These are phyloP conservation scores for Drosophila orosa DNA, from an alignment of 1,140 invertebrate genomes.

Conservation along the genomic window DNA sequence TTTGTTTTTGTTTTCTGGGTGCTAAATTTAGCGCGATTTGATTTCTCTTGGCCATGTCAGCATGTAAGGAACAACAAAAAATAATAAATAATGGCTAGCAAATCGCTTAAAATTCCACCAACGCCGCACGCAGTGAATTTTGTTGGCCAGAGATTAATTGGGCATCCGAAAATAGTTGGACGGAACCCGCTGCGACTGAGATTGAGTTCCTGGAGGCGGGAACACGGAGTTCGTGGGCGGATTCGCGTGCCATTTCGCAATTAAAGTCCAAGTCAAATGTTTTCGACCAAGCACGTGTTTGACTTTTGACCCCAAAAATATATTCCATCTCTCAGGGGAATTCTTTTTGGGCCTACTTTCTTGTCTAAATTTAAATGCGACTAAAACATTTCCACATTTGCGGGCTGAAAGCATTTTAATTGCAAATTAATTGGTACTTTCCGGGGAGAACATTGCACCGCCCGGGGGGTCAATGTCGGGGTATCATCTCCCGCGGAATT, in stretches of 20 bases:
- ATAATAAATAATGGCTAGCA: constrained; percentile 73
- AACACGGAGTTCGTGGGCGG: constrained; percentile 1
- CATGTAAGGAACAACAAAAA: constrained; percentile 45
- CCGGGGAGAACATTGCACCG: constrained; percentile 1
- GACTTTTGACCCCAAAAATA: constrained; percentile 28
- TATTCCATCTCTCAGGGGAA: constrained; percentile 9
- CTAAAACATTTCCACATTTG: constrained; percentile 19
- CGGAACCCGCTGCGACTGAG: constrained; percentile 49
- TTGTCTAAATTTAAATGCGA: constrained; percentile 1
- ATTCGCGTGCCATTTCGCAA: constrained; percentile 66
- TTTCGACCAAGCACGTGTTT: constrained; percentile 29
- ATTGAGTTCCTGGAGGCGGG: constrained; percentile 46
- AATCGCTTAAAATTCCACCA: constrained; percentile 79
- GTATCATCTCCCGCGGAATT: neutral
- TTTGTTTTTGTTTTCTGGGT: neutral
- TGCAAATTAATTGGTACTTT: constrained; percentile 42
- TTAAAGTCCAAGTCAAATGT: constrained; percentile 53
- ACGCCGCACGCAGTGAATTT: constrained; percentile 25
- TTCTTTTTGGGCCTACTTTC: neutral
- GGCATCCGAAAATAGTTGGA: constrained; percentile 59
- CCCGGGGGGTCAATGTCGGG: neutral
- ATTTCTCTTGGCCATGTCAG: constrained; percentile 54
- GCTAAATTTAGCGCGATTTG: constrained; percentile 58
- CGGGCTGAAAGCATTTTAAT: constrained; percentile 43
- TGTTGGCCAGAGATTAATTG: constrained; percentile 62